Percentiles rank a stretch among this genome's conserved stretches.
phyloP scores from a whole-genome alignment of 2,113 vertebrate genomes.

The Archilochus colubris region DNA sequence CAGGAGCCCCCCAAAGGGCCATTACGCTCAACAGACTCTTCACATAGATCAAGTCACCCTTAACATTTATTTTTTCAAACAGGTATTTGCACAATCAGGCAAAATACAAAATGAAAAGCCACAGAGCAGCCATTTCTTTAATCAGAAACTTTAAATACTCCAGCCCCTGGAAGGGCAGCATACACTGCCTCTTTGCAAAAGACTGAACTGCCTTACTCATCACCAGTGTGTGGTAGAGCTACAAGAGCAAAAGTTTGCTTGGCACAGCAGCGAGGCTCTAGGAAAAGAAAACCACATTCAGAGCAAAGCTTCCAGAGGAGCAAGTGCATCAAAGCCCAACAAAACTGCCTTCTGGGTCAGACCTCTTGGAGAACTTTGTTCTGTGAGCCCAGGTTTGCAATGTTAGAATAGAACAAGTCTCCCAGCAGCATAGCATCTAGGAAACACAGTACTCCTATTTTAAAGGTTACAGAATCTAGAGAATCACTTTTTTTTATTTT shows the following conservation, averaged over 20 bases:
- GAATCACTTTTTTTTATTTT: not conserved
- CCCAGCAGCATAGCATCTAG: not conserved
- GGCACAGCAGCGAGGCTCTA: not conserved
- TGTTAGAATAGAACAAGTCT: not conserved
- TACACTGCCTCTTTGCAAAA: not conserved
- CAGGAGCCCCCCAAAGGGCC: not conserved
- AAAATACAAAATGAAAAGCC: not conserved
- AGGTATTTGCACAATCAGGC: not conserved
- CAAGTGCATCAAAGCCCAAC: not conserved
- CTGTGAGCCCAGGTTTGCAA: not conserved
- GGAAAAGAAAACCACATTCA: not conserved
- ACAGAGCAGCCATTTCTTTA: not conserved
- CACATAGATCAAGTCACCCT: not conserved
- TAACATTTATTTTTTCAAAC: not conserved
- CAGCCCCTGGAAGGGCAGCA: fast-evolving
- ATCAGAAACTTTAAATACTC: not conserved
- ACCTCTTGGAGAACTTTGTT: not conserved
- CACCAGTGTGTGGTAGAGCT: fast-evolving
- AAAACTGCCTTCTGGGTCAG: fast-evolving
- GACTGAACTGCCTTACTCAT: fast-evolving
- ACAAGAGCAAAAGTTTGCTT: not conserved
- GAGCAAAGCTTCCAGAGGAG: not conserved
- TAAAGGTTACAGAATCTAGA: not conserved
- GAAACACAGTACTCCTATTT: not conserved
- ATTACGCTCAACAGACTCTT: not conserved